phyloP scores from a whole-genome alignment of 2,797 vertebrate species.

The Labroides dimidiatus region DNA sequence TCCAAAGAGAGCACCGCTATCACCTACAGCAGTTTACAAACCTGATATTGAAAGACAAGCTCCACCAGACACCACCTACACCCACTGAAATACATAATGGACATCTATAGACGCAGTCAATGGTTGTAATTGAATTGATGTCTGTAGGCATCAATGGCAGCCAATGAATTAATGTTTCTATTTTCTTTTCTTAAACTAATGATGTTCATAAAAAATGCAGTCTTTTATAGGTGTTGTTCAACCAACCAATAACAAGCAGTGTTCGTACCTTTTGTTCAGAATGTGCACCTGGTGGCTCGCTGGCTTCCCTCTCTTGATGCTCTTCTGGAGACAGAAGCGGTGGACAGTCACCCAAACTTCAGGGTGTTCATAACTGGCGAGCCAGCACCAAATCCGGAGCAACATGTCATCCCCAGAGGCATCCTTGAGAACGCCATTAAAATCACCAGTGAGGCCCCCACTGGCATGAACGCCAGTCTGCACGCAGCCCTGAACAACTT shows the following conservation, averaged over 20 bases:
- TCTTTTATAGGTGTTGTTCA: neutral
- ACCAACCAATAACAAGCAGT: neutral
- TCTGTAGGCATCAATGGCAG: too few species aligned
- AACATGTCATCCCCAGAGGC: constrained; percentile 86
- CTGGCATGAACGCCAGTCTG: constrained; percentile 86
- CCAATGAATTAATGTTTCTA: too few species aligned
- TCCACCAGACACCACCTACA: too few species aligned
- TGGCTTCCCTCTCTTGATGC: constrained; percentile 87
- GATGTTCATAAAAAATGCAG: too few species aligned
- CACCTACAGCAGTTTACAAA: too few species aligned
- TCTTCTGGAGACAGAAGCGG: constrained; percentile 79
- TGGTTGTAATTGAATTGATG: too few species aligned
- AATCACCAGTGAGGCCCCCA: constrained; percentile 87
- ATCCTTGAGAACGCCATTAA: constrained; percentile 89
- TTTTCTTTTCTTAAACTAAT: too few species aligned
- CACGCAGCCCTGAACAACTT: constrained; percentile 87
- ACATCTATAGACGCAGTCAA: too few species aligned
- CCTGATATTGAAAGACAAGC: too few species aligned
- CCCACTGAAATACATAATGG: too few species aligned
- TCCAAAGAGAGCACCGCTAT: too few species aligned
- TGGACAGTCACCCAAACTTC: constrained; percentile 80
- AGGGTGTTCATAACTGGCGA: constrained; percentile 88
- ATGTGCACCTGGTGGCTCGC: constrained; percentile 85
- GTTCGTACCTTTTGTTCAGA: constrained; percentile 63
- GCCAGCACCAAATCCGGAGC: constrained; percentile 74